These are phyloP conservation scores for Neosalanx taihuensis DNA, from an alignment of 2,797 vertebrate species.

Conservation along the genomic window DNA sequence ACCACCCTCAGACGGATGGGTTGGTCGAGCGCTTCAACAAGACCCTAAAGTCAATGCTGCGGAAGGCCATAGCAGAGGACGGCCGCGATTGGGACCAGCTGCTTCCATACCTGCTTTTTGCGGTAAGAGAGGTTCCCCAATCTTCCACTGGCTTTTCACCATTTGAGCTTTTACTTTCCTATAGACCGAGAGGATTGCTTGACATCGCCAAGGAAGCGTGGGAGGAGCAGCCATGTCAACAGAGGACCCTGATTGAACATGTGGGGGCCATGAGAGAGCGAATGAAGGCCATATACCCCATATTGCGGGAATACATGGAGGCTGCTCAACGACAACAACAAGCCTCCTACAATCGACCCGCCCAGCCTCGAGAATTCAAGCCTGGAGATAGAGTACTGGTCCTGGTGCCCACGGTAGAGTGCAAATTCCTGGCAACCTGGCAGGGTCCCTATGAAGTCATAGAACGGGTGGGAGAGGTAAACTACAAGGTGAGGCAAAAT, in stretches of 20 bases:
- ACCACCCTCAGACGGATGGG: too few relatives aligned
- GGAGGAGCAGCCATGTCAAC: not conserved
- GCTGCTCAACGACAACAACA: not conserved
- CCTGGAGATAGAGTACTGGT: slow-evolving; percentile 14
- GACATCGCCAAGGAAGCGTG: not conserved
- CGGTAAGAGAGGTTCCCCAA: not conserved
- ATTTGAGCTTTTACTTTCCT: not conserved
- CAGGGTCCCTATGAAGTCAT: slow-evolving; percentile 18
- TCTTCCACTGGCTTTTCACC: not conserved
- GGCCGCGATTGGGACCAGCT: slow-evolving; percentile 14
- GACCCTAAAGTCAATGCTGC: slow-evolving; percentile 1
- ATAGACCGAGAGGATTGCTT: not conserved
- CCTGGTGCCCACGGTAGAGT: slow-evolving; percentile 6
- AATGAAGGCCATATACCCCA: not conserved
- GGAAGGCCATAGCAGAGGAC: not conserved
- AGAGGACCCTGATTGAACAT: not conserved
- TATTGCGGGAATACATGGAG: slow-evolving; percentile 2
- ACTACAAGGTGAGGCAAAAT: not conserved
- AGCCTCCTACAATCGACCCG: not conserved
- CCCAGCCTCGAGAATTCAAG: slow-evolving; percentile 9
- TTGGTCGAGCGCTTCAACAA: not conserved
- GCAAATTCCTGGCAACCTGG: slow-evolving; percentile 15
- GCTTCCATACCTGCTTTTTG: not conserved
- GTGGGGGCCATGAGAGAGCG: not conserved
- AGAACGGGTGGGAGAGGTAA: slow-evolving; percentile 2